These are phyloP conservation scores for Xestia ashworthii DNA, from an alignment of 2,888 invertebrate genomes.

Conservation along the genomic window DNA sequence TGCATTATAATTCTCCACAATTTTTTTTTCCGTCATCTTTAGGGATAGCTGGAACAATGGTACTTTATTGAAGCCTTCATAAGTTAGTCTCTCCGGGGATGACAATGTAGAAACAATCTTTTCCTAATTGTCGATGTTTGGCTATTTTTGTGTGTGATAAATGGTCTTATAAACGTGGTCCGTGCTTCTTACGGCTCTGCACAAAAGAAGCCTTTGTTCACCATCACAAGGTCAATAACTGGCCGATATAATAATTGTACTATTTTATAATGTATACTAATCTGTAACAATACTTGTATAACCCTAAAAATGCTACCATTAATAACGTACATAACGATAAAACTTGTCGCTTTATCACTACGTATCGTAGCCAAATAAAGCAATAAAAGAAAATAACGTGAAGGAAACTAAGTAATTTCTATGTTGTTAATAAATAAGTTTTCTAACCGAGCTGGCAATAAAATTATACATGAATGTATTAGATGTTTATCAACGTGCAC, in stretches of 20 bases:
- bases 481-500: slow-evolving; percentile 59
- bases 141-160: neutral
- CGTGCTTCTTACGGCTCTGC: neutral
- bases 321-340: slow-evolving; percentile 45
- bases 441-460: slow-evolving; percentile 57
- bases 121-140: neutral
- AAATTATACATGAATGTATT: slow-evolving; percentile 64
- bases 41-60: neutral
- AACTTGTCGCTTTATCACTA: slow-evolving; percentile 32
- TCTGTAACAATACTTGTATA: neutral
- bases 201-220: neutral
- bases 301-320: slow-evolving; percentile 19
- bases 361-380: slow-evolving; percentile 55
- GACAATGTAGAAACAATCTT: neutral
- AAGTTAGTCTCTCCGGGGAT: neutral
- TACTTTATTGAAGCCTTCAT: no score
- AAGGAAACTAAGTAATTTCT: slow-evolving; percentile 56
- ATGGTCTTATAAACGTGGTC: neutral
- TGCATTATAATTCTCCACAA: neutral
- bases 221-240: neutral
- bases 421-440: slow-evolving; percentile 60
- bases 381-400: slow-evolving; percentile 60
- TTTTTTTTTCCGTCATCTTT: neutral
- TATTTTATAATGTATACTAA: neutral
- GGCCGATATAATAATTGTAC: neutral